phyloP scores from a whole-genome alignment of 2,797 vertebrate genomes.

The Loriculus beryllinus region DNA sequence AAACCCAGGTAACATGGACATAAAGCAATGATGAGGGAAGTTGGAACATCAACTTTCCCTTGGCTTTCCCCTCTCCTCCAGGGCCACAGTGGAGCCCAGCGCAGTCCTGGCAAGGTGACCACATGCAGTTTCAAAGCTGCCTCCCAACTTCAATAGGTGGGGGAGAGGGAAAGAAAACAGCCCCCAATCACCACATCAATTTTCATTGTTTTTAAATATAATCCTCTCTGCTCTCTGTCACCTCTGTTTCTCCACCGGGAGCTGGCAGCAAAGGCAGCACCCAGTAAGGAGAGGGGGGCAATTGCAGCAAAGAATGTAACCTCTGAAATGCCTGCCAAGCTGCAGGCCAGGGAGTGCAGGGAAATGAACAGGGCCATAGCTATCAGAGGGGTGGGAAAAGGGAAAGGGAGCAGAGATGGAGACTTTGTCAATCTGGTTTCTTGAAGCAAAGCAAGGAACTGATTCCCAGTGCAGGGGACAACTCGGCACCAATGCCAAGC shows the following conservation, averaged over 20 bases:
- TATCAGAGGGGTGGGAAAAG: neutral
- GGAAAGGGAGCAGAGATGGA: neutral
- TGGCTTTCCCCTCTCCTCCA: neutral
- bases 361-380: neutral
- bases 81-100: accelerated
- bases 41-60: neutral
- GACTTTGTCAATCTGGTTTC: neutral
- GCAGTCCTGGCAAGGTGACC: neutral
- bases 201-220: conserved; percentile 18
- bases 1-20: neutral
- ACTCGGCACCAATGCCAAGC: neutral
- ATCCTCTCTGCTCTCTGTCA: conserved; percentile 31
- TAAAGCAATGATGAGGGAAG: neutral
- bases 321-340: neutral
- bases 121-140: neutral
- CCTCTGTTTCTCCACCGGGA: conserved; percentile 10
- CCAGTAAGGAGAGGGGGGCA: neutral
- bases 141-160: neutral
- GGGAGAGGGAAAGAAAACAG: neutral
- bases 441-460: neutral
- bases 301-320: neutral
- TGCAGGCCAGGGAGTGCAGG: neutral
- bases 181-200: neutral
- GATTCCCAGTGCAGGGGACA: accelerated
- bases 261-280: neutral